Base-by-base conservation (phyloP, 2,797 vertebrate species). In the Psittacula derbiana region DNA sequence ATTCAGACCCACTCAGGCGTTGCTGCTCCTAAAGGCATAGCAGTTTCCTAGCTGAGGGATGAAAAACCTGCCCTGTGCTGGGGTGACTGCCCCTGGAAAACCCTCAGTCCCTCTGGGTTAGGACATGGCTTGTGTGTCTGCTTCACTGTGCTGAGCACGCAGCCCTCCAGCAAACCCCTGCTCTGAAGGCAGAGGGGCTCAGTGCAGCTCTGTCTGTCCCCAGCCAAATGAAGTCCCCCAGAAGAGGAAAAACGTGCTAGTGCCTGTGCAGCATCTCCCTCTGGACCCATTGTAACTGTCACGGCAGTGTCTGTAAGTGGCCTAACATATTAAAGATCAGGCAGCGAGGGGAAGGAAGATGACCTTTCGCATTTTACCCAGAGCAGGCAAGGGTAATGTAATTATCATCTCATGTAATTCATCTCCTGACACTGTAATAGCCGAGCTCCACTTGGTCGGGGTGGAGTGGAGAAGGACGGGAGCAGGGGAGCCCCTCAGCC, bases 341-440 rank as follows among this genome's bases (percentile, higher is more conserved):
- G 93, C 94, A 73, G 46, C 40, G 31, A 88, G 87, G 88, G 80
- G 62, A 90, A 79, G 91, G 90, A 86, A 93, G 46, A n/a, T 97
- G 97, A 97, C 96, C 97, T 98, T 98, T 96, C 80, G 72, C 69
- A 73, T 97, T 97, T 95, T 95, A 88, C 95, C 91, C 80, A 47
- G 87, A 96, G 95, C 92, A 96, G 61, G 85, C 83, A 70, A 91
- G 76, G 91, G 92, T 93, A 97, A 94, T 94, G 65, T 80, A 96
- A 95, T 89, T 88, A 92, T 91, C 80, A 55, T 95, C 93, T 94
- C 52, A 82, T 79, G 91, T 96, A 92, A 95, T 94, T 86, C 82
- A 96, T 97, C 88, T 96, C 74, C 73, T 86, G 85, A 67, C 61
- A 24, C 50, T 19, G 47, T 60, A 70, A 79, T n/a, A 81, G 62